Base-by-base conservation (phyloP, 2,888 invertebrate species). In the Dromius quadrimaculatus region DNA sequence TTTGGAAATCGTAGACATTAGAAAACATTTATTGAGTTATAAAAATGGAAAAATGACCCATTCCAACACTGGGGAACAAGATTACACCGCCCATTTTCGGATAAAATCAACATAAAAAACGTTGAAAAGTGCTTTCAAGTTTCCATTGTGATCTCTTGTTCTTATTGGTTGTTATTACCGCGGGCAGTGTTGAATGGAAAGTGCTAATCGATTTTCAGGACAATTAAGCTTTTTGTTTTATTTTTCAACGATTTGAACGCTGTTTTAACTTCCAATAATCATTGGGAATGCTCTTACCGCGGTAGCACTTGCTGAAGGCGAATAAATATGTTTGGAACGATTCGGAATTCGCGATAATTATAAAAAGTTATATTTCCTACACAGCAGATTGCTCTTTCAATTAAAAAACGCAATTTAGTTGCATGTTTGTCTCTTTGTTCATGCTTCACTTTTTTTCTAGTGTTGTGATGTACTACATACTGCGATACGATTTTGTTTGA, bases 41-140 rank as follows among this genome's bases (percentile, higher is more conserved):
- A 43, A 63, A 63, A 63, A 45, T 63, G 45, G 45, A 43, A 28
- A 41, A 41, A 63, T 43, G 63, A 45, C 23, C 63, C 43, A 63
- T 63, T 41, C 43, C 13, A 63, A 43, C 28, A 17, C 63, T 45
- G 13, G 43, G 41, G 15, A 32, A 63, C 63, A 63, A 23, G 43
- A 43, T 63, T 63, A 63, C 22, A 28, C 23, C 17, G 22, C 63
- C 63, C 63, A 43, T 28, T 63, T 22, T 36, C 17, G 63, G 23
- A 63, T 63, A 63, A 63, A 63, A 63, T 63, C 45, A 43, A 28
- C 45, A 63, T 63, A 45, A 63, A 63, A 36, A 41, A 41, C 63
- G 28, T 63, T 57, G 34, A 11, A 41, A 15, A 41, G 15, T 41
- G 15, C 41, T 41, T 41, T 47, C n/a, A 34, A 32, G 11, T 32